Evolutionary conservation across 2,113 vertebrate species (phyloP).

Genomic region (Rhynchopsitta pachyrhyncha): DNA sequence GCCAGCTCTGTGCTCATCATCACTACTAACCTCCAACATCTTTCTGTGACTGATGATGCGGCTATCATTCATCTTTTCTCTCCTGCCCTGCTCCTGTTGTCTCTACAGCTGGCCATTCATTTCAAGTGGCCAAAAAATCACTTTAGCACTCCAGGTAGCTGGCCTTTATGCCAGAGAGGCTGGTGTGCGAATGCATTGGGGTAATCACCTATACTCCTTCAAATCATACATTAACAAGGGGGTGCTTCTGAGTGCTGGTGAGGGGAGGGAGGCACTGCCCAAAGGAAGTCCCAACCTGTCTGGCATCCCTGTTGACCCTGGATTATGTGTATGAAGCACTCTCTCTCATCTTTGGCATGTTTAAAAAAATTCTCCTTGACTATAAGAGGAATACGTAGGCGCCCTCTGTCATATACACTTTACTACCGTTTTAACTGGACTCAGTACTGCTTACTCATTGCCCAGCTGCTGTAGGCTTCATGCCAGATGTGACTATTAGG

Average conservation of each 20-base stretch:
- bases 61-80: background rate
- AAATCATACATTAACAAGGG: background rate
- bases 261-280: background rate
- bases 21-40: background rate
- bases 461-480: conserved; percentile 42
- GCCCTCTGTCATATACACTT: background rate
- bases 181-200: background rate
- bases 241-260: background rate
- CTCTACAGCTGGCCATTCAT: conserved; percentile 38
- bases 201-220: background rate
- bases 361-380: background rate
- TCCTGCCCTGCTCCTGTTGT: conserved; percentile 27
- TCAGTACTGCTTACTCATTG: conserved; percentile 54
- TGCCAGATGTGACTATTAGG: background rate
- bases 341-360: background rate
- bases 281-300: background rate
- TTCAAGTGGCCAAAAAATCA: background rate
- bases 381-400: background rate
- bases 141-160: conserved; percentile 3
- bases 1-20: background rate
- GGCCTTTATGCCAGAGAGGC: background rate
- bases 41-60: background rate
- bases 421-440: conserved; percentile 50
- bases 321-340: background rate
- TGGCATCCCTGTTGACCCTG: background rate